A percentile compares a stretch with the other conserved stretches of the same genome.
Evolutionary conservation across 2,888 invertebrate species (phyloP).

Genomic region (Rhyacophila evoluta): DNA sequence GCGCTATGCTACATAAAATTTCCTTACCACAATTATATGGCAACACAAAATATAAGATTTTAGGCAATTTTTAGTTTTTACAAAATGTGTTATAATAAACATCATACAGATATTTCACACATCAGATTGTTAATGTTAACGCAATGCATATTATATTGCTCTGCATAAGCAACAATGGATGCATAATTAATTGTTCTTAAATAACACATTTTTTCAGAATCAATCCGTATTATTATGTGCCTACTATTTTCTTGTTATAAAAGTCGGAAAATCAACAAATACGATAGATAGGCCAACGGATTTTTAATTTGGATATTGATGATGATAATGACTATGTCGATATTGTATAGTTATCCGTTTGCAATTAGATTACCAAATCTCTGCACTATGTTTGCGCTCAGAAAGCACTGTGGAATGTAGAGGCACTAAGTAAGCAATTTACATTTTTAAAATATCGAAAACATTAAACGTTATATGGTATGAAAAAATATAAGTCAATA

Average conservation of each 20-base stretch:
- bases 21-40: slow-evolving; percentile 48
- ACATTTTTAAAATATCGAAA: slow-evolving; percentile 29
- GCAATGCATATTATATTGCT: neutral
- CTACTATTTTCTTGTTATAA: neutral
- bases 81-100: slow-evolving; percentile 31
- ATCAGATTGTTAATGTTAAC: neutral
- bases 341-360: neutral
- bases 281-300: neutral
- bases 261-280: neutral
- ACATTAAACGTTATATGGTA: slow-evolving; percentile 33
- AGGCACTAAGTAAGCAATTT: slow-evolving; percentile 45
- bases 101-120: slow-evolving; percentile 27
- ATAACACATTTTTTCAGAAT: slow-evolving; percentile 9
- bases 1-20: slow-evolving; percentile 50
- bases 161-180: slow-evolving; percentile 12
- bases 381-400: slow-evolving; percentile 28
- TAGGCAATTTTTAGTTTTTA: slow-evolving; percentile 37
- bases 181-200: slow-evolving; percentile 23
- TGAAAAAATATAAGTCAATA: slow-evolving; percentile 45
- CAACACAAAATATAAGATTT: slow-evolving; percentile 46
- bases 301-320: neutral
- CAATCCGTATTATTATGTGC: neutral
- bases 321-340: neutral
- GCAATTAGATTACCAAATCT: neutral
- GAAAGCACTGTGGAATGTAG: slow-evolving; percentile 46